A percentile compares a stretch with the other conserved stretches of the same genome.
Evolutionary conservation across 2,113 vertebrate genomes (phyloP).

Genomic region (Solenodon paradoxus): DNA sequence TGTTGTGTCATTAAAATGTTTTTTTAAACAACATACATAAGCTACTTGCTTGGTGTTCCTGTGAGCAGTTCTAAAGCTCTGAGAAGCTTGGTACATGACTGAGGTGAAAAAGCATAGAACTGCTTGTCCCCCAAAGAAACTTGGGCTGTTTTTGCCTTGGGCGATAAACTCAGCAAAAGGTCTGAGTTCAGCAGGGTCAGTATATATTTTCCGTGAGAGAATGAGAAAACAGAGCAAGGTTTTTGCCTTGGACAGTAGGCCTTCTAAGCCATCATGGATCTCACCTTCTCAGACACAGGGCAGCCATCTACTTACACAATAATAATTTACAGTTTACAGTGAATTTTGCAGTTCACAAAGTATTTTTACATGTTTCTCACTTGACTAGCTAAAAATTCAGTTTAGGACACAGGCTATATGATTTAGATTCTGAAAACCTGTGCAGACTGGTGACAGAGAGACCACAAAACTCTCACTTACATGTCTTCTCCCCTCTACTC

Average conservation of each 20-base stretch:
- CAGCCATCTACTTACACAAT: not conserved
- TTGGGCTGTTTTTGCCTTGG: not conserved
- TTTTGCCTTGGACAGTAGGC: not conserved
- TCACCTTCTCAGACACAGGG: not conserved
- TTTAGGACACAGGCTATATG: not conserved
- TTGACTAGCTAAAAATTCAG: no score
- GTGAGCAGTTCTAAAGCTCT: not conserved
- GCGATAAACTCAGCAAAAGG: not conserved
- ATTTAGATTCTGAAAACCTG: not conserved
- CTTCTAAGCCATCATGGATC: not conserved
- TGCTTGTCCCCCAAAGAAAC: not conserved
- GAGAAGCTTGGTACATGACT: not conserved
- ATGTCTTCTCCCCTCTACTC: not conserved
- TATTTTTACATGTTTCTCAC: not conserved
- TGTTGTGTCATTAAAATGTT: not conserved
- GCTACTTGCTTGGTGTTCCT: not conserved
- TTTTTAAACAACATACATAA: not conserved
- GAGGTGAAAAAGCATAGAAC: not conserved
- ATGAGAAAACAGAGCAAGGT: not conserved
- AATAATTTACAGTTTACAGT: not conserved
- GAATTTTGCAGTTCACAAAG: not conserved
- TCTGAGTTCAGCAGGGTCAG: not conserved
- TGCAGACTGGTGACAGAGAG: not conserved
- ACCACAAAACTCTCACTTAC: not conserved
- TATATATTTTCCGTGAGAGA: not conserved